Evolutionary conservation across 2,113 vertebrate genomes (phyloP), one percentile per base, ranked within the genome.

Genomic region (Catharus bicknelli): DNA sequence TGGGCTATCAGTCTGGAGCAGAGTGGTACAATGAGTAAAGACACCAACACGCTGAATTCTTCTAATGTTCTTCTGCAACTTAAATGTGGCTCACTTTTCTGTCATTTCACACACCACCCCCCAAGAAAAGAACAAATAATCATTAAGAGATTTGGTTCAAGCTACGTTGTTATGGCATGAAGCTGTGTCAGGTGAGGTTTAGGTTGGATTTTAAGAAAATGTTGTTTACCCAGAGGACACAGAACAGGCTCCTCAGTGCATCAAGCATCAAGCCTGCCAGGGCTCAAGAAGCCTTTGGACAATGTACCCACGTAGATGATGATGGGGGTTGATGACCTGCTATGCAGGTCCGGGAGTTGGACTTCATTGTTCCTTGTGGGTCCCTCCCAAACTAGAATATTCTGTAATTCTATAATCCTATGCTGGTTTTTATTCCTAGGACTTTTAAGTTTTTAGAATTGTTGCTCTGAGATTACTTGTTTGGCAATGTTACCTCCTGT

Each of bases 101-200:
- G 30, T 34, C 25, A n/a, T 57, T 55, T 15, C 23, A 36, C 3
- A 50, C 5, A 11, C 7, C 7, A 2, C 2, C 1, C 9, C 5
- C 7, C 27, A 48, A 53, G n/a, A 57, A 77, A 43, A 84, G n/a
- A 62, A 27, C 4, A 75, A 38, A 48, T 45, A 50, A 72, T 34
- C 4, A 6, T 38, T 10, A 40, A 42, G 16, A 66, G 2, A 22
- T 84, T 59, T 83, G 27, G 8, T 58, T 81, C 58, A 77, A 59
- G 7, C 5, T 48, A 2, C 15, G 54, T 26, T 4, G 3, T 42
- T 36, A 23, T 19, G 42, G 34, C 34, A 42, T 36, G 48, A 50
- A 76, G 8, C 4, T 42, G 5, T 34, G 16, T 25, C 11, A 55
- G n/a, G 11, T 21, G 26, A 42, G 20, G 10, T 42, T 69, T 69